Base-by-base conservation (phyloP, 1,140 invertebrate genomes). In the Rhopalosiphum padi region DNA sequence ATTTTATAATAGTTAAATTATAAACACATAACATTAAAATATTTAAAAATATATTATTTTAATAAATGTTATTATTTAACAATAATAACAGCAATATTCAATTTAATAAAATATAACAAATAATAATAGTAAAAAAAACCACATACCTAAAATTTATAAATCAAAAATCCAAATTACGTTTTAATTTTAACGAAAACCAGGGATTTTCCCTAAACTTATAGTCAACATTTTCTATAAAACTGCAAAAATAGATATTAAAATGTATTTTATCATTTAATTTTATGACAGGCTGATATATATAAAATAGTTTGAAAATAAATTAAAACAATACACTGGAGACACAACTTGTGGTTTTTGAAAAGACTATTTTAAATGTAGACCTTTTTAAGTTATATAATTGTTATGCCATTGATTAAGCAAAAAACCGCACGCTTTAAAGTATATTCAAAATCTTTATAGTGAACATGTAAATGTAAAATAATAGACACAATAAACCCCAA, bases 251-350 rank as follows among this genome's bases (percentile, higher is more conserved):
- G 23, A 41, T 85, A 15, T 85, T 85, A 85, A 41, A 85, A 41
- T 85, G 22, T 68, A 55, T 55, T 23, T 7, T 41, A 83, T 83
- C 35, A 83, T 85, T 85, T 85, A 41, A 43, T 85, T 25, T 41
- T 5, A 43, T 85, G 35, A 37, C 41, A 41, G 37, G 41, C 23
- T 85, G 43, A 43, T 85, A 85, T 23, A 85, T 85, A 85, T 85
- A 68, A 60, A 60, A 85, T 43, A 85, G 23, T 85, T 85, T 30
- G 23, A 41, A 85, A 85, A 85, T 85, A 85, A 43, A 85, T 85
- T 43, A 85, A 43, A 85, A 85, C 83, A 43, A 43, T 85, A 41
- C 41, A 41, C 83, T 11, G 1, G 83, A 41, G 41, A 85, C 23
- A 41, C 41, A 41, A 43, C 9, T 9, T 37, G 83, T 43, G 37